A percentile compares a stretch with the other conserved stretches of the same genome.
These are phyloP conservation scores for Apogon talboti DNA, from an alignment of 2,797 vertebrate species.

Conservation along the genomic window DNA sequence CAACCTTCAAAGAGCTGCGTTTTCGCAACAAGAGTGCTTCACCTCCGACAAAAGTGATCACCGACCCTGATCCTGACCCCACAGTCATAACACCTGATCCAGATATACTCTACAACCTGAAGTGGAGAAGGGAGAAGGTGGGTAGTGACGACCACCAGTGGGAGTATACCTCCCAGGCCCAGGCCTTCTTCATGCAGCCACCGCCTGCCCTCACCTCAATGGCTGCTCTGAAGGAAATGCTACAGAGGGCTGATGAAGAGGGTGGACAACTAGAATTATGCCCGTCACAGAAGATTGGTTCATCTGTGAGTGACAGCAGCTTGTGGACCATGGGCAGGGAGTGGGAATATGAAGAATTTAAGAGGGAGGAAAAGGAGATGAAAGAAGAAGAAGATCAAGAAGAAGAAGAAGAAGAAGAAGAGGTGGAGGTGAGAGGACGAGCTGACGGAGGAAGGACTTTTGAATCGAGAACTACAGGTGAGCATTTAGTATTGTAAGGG, in stretches of 20 bases:
- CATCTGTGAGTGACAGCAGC: conserved; percentile 74
- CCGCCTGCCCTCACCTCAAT: conserved; percentile 81
- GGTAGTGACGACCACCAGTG: conserved; percentile 81
- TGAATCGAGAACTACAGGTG: conserved; percentile 82
- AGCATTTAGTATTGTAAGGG: conserved; percentile 44
- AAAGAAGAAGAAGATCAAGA: conserved; percentile 42
- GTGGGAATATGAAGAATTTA: conserved; percentile 51
- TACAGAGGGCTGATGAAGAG: conserved; percentile 87
- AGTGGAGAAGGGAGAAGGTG: conserved; percentile 82
- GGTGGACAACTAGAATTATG: conserved; percentile 62
- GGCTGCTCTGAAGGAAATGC: conserved; percentile 83
- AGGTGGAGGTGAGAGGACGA: conserved; percentile 72
- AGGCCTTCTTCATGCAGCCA: conserved; percentile 83
- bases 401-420: conserved; percentile 17
- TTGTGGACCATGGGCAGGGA: conserved; percentile 66
- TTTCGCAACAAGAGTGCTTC: conserved; percentile 84
- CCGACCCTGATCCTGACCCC: conserved; percentile 81
- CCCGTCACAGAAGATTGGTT: conserved; percentile 72
- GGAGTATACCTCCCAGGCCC: conserved; percentile 87
- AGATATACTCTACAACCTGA: conserved; percentile 86
- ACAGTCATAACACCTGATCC: conserved; percentile 83
- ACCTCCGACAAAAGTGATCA: conserved; percentile 69
- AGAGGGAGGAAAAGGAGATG: conserved; percentile 49
- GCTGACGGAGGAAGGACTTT: conserved; percentile 85
- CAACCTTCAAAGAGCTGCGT: conserved; percentile 91